Evolutionary conservation across 2,888 invertebrate species (phyloP), one percentile per base, ranked within the genome.

Genomic region (Furcula furcula): DNA sequence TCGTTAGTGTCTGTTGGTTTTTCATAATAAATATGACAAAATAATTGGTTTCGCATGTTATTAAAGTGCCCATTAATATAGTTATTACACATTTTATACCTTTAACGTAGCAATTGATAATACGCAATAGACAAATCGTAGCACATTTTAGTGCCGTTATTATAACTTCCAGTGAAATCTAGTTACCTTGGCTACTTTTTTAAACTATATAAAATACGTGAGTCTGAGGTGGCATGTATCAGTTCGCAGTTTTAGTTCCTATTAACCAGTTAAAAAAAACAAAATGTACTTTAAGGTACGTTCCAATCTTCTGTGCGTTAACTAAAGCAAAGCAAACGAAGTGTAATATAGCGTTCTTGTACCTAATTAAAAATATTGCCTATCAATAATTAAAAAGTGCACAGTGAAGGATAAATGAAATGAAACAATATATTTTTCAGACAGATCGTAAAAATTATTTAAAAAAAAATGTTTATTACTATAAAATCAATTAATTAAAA

Each of bases 251-350:
- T 5, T 10, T 36, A 31, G 31, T 26, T 31, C 14, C 18, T 5
- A 4, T 9, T 9, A 11, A 20, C 4, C 22, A 20, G n/a, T 3
- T 7, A 18, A 23, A 27, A 9, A 39, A 41, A 41, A 23, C 55
- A 42, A 42, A 28, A 53, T 47, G 53, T 55, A 44, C n/a, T 14
- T 41, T 2, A 50, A 50, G 36, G 47, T 50, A 32, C 13, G 9
- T 33, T n/a, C n/a, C 6, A 13, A 25, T 10, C 2, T 5, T 1
- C 9, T 10, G 9, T 5, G 7, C 20, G 3, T 10, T 5, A 21
- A 7, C 2, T 19, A 6, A 21, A 5, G 4, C 16, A 10, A 2
- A 9, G 21, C 10, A 5, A 21, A 10, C 6, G 2, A 21, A 10
- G 21, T 10, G 21, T 10, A 10, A 10, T 4, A 10, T 21, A 10